Percentiles rank a stretch among this genome's conserved stretches.
phyloP scores from a whole-genome alignment of 1,140 invertebrate species.

The Phthorimaea operculella region DNA sequence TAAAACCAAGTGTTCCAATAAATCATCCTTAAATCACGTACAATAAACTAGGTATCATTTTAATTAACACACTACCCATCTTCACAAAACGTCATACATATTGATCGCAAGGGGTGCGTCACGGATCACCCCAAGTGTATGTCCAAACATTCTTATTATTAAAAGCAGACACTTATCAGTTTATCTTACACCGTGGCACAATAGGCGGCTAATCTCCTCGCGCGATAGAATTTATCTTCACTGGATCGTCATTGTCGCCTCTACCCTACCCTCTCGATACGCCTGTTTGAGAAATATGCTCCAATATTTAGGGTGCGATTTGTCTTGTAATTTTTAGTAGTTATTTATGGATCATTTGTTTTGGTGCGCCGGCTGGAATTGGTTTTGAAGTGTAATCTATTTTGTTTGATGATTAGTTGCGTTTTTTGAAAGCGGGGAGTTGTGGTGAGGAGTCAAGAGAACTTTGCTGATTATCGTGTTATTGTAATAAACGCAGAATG shows the following conservation, averaged over 20 bases:
- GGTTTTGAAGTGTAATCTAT: background rate
- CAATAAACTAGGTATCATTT: background rate
- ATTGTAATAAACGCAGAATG: too few species aligned
- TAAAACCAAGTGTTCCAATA: too few species aligned
- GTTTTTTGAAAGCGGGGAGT: too few species aligned
- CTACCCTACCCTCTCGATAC: slow-evolving; percentile 24
- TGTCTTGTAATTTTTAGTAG: slow-evolving; percentile 14
- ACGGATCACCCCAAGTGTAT: slow-evolving; percentile 32
- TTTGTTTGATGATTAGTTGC: too few species aligned
- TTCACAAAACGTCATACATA: slow-evolving; percentile 32
- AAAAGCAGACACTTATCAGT: slow-evolving; percentile 63
- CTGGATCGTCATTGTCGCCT: slow-evolving; percentile 47
- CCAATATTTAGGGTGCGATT: slow-evolving; percentile 15
- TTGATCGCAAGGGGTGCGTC: slow-evolving; percentile 30
- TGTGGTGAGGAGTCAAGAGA: too few species aligned
- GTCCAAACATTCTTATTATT: slow-evolving; percentile 63
- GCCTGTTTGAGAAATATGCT: slow-evolving; percentile 25
- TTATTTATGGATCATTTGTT: slow-evolving; percentile 10
- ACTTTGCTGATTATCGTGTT: too few species aligned
- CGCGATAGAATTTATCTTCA: slow-evolving; percentile 65
- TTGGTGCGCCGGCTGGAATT: background rate
- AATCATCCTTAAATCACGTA: too few species aligned
- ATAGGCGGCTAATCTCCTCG: slow-evolving; percentile 56
- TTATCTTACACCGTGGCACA: slow-evolving; percentile 63
- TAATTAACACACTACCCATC: slow-evolving; percentile 4